Evolutionary conservation across 1,140 invertebrate genomes (phyloP).

Genomic region (Colletes latitarsis): DNA sequence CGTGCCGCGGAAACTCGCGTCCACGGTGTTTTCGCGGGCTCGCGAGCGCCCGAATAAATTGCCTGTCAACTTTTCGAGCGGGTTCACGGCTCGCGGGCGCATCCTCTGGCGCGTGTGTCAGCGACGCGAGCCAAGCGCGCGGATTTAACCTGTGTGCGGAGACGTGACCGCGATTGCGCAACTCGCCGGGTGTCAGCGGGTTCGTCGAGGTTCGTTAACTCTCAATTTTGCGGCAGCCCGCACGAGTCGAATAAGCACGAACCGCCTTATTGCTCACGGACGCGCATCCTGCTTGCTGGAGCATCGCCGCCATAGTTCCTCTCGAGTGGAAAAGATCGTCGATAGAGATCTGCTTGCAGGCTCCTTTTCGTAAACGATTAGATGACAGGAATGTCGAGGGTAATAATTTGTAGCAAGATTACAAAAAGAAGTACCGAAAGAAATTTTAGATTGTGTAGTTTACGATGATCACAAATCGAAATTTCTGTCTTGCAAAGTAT

Average conservation of each 20-base stretch:
- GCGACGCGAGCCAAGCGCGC: neutral
- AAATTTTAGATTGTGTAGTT: no score
- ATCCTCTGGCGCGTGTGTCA: constrained; percentile 15
- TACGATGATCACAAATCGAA: no score
- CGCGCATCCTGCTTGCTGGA: neutral
- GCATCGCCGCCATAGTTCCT: no score
- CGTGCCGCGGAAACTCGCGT: constrained; percentile 42
- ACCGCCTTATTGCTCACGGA: neutral
- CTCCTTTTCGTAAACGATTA: no score
- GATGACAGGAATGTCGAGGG: no score
- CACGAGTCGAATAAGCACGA: constrained; percentile 54
- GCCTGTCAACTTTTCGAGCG: constrained; percentile 68
- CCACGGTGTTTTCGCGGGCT: constrained; percentile 29
- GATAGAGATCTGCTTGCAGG: no score
- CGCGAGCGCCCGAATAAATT: constrained; percentile 69
- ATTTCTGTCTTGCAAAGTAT: no score
- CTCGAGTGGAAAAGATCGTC: no score
- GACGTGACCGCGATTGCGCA: constrained; percentile 56
- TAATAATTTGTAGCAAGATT: no score
- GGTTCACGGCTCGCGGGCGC: constrained; percentile 49
- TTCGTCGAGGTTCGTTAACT: constrained; percentile 74
- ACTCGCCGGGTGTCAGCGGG: constrained; percentile 62
- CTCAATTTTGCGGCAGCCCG: constrained; percentile 71
- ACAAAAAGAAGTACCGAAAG: no score
- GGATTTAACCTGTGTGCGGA: constrained; percentile 33